Percentiles rank a stretch among this genome's conserved stretches.
phyloP scores from a whole-genome alignment of 2,797 vertebrate genomes.

The Microcaecilia unicolor region DNA sequence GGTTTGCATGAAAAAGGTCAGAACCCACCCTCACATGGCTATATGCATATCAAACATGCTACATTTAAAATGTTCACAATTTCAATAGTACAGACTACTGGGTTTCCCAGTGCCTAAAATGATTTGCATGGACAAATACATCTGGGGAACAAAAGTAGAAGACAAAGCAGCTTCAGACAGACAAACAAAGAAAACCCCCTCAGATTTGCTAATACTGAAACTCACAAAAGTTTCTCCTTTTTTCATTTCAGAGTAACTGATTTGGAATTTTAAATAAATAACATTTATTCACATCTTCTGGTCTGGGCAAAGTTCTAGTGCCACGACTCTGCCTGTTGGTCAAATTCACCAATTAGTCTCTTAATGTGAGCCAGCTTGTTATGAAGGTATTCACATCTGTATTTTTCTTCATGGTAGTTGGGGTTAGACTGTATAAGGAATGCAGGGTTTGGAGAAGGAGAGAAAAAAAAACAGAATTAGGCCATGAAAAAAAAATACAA shows the following conservation, averaged over 20 bases:
- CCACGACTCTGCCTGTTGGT: constrained; percentile 67
- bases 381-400: constrained; percentile 82
- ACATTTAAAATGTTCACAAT: constrained; percentile 25
- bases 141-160: constrained; percentile 19
- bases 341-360: constrained; percentile 78
- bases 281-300: constrained; percentile 44
- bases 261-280: constrained; percentile 54
- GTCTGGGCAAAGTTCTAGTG: constrained; percentile 45
- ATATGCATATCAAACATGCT: constrained; percentile 30
- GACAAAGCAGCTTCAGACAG: constrained; percentile 40
- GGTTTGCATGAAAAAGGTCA: constrained; percentile 64
- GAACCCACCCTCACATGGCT: constrained; percentile 40
- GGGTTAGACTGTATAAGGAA: constrained; percentile 61
- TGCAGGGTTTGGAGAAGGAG: not conserved
- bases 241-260: constrained; percentile 37
- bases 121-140: constrained; percentile 40
- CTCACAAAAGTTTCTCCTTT: constrained; percentile 35
- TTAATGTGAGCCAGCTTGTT: constrained; percentile 87
- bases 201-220: constrained; percentile 48
- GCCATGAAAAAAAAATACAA: not conserved
- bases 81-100: constrained; percentile 17
- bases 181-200: constrained; percentile 19
- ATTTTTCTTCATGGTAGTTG: constrained; percentile 75
- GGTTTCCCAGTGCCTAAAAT: constrained; percentile 29
- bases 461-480: not conserved